Base-by-base conservation (phyloP, 2,113 vertebrate genomes). In the Genyomyrus donnyi region DNA sequence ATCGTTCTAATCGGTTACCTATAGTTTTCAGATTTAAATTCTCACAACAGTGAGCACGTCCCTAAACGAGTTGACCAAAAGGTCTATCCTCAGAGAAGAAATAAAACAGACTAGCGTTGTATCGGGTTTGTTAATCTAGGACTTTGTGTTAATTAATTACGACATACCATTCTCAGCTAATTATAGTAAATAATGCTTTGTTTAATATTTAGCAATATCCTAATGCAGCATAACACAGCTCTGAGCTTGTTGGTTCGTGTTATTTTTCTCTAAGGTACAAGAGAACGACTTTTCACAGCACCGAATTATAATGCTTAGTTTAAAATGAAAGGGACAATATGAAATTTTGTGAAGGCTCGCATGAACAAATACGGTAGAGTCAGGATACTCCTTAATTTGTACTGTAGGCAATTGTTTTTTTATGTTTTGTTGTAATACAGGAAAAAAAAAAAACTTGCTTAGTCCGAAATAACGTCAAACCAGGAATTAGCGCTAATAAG, bases 11-110 rank as follows among this genome's bases (percentile, higher is more conserved):
- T 45, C 9, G 45, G 27, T 80, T 49, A 50, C 15, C 5, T n/a
- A 19, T 50, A 56, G 31, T 83, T 88, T 90, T 17, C 80, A 85
- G 19, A 52, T 62, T 49, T 89, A 62, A 88, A 87, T 77, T 88
- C 53, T 80, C 31, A 17, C 19, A 9, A 9, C 42, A 66, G n/a
- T 87, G 39, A 77, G 53, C 24, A 49, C 5, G 27, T 31, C 1
- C 4, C 27, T n/a, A 24, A 66, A 9, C 66, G 46, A 17, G 5
- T 48, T 74, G n/a, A 66, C 31, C 24, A 52, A 21, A 27, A 56
- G 56, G 24, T 88, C 48, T 53, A 2, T 83, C 56, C 46, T 46
- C 70, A 19, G 70, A 35, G 70, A 31, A 31, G 10, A 11, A 66
- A 66, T 0, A 31, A 70, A 70, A 70, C 3, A 70, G 27, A n/a